These are phyloP conservation scores for Rostratula benghalensis DNA, from an alignment of 2,113 vertebrate genomes.

Conservation along the genomic window DNA sequence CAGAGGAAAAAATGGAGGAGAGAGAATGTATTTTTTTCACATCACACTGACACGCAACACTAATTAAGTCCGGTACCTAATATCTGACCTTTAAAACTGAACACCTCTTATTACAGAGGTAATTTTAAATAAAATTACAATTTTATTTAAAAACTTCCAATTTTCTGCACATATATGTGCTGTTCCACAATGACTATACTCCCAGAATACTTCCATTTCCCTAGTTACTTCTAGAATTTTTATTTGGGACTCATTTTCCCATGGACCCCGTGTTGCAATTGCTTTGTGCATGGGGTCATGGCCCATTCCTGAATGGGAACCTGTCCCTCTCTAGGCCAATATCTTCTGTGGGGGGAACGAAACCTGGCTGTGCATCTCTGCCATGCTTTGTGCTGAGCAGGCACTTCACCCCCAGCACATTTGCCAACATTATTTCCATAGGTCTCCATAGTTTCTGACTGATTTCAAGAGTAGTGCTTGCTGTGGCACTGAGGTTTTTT, in stretches of 20 bases:
- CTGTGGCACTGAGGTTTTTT: background rate
- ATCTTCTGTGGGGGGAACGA: background rate
- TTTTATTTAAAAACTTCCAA: background rate
- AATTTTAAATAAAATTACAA: background rate
- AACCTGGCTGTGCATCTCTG: background rate
- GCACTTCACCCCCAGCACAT: background rate
- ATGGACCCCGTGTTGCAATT: rapidly evolving
- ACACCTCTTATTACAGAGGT: background rate
- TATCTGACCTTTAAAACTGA: background rate
- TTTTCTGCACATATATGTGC: background rate
- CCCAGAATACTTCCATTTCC: background rate
- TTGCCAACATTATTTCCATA: rapidly evolving
- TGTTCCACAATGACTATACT: background rate
- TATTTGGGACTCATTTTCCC: background rate
- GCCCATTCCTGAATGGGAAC: background rate
- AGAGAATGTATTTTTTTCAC: background rate
- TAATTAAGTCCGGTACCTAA: background rate
- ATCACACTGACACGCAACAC: background rate
- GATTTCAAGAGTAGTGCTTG: background rate
- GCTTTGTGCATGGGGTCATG: background rate
- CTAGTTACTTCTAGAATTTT: background rate
- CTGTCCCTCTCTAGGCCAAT: background rate
- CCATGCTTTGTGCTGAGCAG: background rate
- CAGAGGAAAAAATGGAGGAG: background rate
- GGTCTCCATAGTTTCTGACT: background rate